phyloP scores from a whole-genome alignment of 2,113 vertebrate species.

The Periophthalmodon schlosseri region DNA sequence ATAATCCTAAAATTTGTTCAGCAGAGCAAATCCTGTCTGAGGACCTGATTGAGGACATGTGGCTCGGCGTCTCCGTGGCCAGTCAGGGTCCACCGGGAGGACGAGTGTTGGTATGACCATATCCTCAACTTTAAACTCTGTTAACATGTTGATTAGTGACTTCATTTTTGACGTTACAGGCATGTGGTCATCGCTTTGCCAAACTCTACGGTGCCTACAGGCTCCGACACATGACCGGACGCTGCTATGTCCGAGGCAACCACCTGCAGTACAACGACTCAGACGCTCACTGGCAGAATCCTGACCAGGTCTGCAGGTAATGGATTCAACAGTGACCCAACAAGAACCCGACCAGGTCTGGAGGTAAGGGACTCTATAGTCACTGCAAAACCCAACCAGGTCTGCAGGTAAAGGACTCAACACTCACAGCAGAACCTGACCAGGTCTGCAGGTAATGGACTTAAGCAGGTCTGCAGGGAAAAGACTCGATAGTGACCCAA shows the following conservation, averaged over 20 bases:
- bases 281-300: constrained; percentile 63
- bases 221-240: constrained; percentile 87
- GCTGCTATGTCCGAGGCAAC: constrained; percentile 85
- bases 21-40: constrained; percentile 25
- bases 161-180: constrained; percentile 34
- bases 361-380: no score
- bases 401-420: constrained; percentile 49
- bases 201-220: constrained; percentile 75
- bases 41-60: constrained; percentile 88
- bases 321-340: no score
- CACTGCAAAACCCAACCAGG: constrained; percentile 40
- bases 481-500: no score
- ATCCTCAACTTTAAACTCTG: neutral
- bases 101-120: constrained; percentile 84
- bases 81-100: constrained; percentile 82
- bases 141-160: neutral
- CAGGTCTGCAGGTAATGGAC: no score
- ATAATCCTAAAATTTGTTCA: constrained; percentile 20
- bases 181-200: constrained; percentile 71
- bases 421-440: no score
- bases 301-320: constrained; percentile 63
- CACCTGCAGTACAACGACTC: constrained; percentile 71
- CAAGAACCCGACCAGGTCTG: neutral
- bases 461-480: no score
- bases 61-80: constrained; percentile 89